These are phyloP conservation scores for Haemorhous mexicanus DNA, from an alignment of 2,113 vertebrate species.

Conservation along the genomic window DNA sequence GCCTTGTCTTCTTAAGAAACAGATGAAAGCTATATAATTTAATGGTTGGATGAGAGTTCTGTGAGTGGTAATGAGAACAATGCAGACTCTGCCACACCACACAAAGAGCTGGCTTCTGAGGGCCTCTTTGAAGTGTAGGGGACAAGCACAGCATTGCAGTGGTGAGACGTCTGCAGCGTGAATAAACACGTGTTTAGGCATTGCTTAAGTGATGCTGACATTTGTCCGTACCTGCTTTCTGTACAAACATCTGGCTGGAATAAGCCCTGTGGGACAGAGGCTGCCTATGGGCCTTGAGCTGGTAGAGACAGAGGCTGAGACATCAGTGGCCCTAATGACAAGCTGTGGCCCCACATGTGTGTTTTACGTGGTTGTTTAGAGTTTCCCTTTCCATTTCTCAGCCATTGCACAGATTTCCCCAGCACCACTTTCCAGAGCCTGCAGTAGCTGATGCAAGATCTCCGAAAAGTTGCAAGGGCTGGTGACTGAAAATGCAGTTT, in stretches of 20 bases:
- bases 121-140: not conserved
- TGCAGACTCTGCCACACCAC: conserved; percentile 22
- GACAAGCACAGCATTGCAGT: not conserved
- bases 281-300: not conserved
- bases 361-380: not conserved
- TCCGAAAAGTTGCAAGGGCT: not conserved
- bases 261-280: not conserved
- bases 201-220: not conserved
- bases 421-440: not conserved
- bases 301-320: not conserved
- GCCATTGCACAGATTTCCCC: not conserved
- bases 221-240: not conserved
- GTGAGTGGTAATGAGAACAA: conserved; percentile 38
- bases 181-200: not conserved
- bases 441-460: not conserved
- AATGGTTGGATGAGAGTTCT: not conserved
- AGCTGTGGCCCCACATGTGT: not conserved
- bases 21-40: conserved; percentile 54
- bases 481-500: not conserved
- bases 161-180: not conserved
- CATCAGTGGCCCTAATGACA: not conserved
- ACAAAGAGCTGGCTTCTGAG: conserved; percentile 26
- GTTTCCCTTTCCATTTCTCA: not conserved
- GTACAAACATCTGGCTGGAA: not conserved
- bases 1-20: conserved; percentile 4